Percentiles rank a stretch among this genome's conserved stretches.
Evolutionary conservation across 1,140 invertebrate genomes (phyloP).

Genomic region (Drosophila sproati): DNA sequence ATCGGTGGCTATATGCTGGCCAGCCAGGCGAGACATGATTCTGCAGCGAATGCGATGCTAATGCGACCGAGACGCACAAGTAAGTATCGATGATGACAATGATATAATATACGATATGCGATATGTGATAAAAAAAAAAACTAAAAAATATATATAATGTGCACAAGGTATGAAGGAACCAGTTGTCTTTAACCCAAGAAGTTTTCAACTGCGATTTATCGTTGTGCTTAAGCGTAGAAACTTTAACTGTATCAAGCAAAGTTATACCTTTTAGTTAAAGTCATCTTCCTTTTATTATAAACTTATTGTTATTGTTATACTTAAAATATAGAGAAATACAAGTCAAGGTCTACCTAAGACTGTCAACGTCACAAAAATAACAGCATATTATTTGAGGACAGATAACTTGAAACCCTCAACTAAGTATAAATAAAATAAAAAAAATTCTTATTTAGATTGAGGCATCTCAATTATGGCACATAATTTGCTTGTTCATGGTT

Average conservation of each 20-base stretch:
- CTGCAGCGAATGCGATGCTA: constrained; percentile 28
- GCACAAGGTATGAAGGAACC: constrained; percentile 60
- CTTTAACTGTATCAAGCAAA: no score
- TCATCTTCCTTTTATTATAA: no score
- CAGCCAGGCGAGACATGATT: constrained; percentile 53
- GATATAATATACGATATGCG: constrained; percentile 4
- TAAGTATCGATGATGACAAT: constrained; percentile 53
- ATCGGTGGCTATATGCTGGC: constrained; percentile 76
- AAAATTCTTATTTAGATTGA: background rate
- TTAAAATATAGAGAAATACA: background rate
- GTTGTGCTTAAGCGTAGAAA: no score
- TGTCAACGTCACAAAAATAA: no score
- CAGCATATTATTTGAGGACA: no score
- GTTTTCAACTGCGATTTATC: background rate
- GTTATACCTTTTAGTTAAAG: no score
- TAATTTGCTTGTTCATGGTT: constrained; percentile 12
- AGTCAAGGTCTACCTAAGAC: no score
- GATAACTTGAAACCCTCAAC: no score
- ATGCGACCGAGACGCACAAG: constrained; percentile 81
- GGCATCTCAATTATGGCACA: background rate
- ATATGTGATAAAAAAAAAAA: constrained; percentile 22
- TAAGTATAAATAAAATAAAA: background rate
- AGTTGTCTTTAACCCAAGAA: constrained; percentile 19
- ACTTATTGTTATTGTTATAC: background rate
- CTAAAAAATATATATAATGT: constrained; percentile 27